These are phyloP conservation scores for Salmo trutta DNA, from an alignment of 2,797 vertebrate genomes.

Conservation along the genomic window DNA sequence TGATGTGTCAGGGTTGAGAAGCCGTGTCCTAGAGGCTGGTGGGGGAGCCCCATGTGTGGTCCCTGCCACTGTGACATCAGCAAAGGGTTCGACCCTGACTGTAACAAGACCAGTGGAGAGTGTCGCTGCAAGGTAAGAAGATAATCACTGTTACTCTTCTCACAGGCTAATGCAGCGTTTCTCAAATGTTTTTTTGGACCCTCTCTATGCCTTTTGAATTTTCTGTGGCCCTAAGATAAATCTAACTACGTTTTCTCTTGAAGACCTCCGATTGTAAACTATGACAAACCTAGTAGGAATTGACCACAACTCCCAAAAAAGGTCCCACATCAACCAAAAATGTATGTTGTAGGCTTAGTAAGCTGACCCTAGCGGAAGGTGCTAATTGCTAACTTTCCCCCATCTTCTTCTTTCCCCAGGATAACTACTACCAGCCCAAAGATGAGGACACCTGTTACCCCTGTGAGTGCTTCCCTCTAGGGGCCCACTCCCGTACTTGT, in stretches of 20 bases:
- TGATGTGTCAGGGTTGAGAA: constrained; percentile 80
- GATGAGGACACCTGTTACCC: constrained; percentile 88
- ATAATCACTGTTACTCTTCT: no score
- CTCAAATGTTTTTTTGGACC: background rate
- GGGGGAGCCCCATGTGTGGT: constrained; percentile 92
- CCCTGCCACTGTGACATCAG: constrained; percentile 90
- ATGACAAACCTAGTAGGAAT: background rate
- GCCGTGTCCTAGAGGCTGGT: constrained; percentile 93
- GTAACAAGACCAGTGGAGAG: constrained; percentile 95
- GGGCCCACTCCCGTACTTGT: constrained; percentile 85
- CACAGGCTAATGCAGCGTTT: background rate
- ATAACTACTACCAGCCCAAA: constrained; percentile 89
- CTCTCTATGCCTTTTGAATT: background rate
- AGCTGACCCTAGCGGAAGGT: background rate
- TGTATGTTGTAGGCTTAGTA: background rate
- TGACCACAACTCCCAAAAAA: background rate
- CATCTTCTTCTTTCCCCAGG: constrained; percentile 66
- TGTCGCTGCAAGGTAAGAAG: constrained; percentile 92
- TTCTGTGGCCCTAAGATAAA: background rate
- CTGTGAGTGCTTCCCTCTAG: constrained; percentile 88
- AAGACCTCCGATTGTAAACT: background rate
- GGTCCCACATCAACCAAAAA: background rate
- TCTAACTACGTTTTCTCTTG: background rate
- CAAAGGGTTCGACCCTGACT: constrained; percentile 92
- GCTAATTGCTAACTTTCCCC: background rate